Evolutionary conservation across 2,797 vertebrate species (phyloP).

Genomic region (Gambusia yucatana): DNA sequence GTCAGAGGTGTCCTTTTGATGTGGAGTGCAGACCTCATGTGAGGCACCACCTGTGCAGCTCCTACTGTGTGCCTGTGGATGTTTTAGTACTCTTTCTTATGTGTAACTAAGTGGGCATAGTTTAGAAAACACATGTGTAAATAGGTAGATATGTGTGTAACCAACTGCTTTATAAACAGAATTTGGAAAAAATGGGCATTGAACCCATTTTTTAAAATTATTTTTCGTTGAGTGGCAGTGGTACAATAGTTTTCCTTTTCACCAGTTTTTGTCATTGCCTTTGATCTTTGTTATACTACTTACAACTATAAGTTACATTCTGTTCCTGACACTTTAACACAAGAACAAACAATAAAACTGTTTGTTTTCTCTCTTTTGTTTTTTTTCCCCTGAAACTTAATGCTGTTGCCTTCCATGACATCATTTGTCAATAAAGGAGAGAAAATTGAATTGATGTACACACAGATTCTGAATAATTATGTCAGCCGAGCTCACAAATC

Average conservation of each 20-base stretch:
- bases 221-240: not conserved
- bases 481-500: not conserved
- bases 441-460: not conserved
- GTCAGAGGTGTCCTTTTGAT: conserved; percentile 99
- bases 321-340: not conserved
- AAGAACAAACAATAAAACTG: not conserved
- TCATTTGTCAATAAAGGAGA: not conserved
- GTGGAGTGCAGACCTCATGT: conserved; percentile 91
- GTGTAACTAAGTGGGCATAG: conserved; percentile 57
- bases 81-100: conserved; percentile 39
- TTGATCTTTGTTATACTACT: not conserved
- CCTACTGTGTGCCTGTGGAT: conserved; percentile 36
- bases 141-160: conserved; percentile 47
- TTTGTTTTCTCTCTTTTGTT: not conserved
- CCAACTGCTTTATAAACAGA: conserved; percentile 54
- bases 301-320: not conserved
- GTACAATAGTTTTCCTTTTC: not conserved
- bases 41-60: conserved; percentile 85
- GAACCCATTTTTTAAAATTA: conserved; percentile 24
- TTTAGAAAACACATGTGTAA: conserved; percentile 26
- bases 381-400: not conserved
- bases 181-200: conserved; percentile 52
- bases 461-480: not conserved
- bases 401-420: not conserved
- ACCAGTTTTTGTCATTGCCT: not conserved